These are phyloP conservation scores for Lanistes nyassanus DNA, from an alignment of 1,140 invertebrate genomes.

Conservation along the genomic window DNA sequence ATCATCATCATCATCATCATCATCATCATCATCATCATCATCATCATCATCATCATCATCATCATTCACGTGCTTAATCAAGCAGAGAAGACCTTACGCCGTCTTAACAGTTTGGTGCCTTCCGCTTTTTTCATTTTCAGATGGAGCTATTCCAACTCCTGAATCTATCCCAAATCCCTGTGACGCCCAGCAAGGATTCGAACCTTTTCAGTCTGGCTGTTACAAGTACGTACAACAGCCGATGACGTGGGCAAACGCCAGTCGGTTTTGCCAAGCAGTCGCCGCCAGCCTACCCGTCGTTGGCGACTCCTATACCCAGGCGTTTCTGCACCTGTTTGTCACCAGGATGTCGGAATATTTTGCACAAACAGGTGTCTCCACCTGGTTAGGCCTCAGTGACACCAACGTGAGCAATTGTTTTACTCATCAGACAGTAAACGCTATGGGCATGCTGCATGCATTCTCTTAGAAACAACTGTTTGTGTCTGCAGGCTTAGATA, in stretches of 20 bases:
- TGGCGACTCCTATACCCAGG: slow-evolving; percentile 7
- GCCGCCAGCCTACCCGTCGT: not conserved
- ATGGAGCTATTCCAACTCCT: not conserved
- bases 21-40: slow-evolving; percentile 6
- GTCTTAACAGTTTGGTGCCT: too few relatives aligned
- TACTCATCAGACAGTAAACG: too few relatives aligned
- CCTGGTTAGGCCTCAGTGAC: slow-evolving; percentile 18
- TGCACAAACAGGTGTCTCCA: not conserved
- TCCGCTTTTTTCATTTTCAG: too few relatives aligned
- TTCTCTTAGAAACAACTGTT: too few relatives aligned
- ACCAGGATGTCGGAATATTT: not conserved
- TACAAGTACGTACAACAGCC: slow-evolving; percentile 1
- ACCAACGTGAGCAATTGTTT: not conserved
- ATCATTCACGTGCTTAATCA: too few relatives aligned
- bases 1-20: slow-evolving; percentile 6
- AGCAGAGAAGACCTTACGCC: too few relatives aligned
- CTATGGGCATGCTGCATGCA: too few relatives aligned
- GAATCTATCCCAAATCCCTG: slow-evolving; percentile 11
- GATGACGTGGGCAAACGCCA: not conserved
- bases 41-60: slow-evolving; percentile 6
- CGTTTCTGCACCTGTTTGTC: slow-evolving; percentile 14
- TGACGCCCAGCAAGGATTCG: slow-evolving; percentile 8
- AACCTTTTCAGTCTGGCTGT: slow-evolving; percentile 13
- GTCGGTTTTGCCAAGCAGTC: not conserved
- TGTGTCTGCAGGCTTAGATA: too few relatives aligned